A percentile compares a stretch with the other conserved stretches of the same genome.
phyloP scores from a whole-genome alignment of 2,888 invertebrate species.

The Muschampia plurimacula region DNA sequence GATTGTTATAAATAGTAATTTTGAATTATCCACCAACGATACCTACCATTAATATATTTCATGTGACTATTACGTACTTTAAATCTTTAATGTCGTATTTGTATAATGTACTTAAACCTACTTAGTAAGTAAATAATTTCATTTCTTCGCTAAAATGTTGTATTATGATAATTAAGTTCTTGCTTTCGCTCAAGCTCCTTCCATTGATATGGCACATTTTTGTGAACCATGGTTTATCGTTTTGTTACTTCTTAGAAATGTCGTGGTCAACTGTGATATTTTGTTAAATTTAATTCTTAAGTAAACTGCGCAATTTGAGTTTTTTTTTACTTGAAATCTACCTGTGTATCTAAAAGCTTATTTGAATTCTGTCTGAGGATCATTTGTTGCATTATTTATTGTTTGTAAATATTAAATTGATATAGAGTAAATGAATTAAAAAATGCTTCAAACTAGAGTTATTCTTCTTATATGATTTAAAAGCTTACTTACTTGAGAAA shows the following conservation, averaged over 20 bases:
- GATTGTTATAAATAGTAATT: slow-evolving; percentile 57
- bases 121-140: slow-evolving; percentile 63
- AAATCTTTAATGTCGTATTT: slow-evolving; percentile 76
- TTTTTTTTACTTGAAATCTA: slow-evolving; percentile 62
- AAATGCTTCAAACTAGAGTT: slow-evolving; percentile 63
- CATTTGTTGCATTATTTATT: slow-evolving; percentile 82
- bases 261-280: slow-evolving; percentile 86
- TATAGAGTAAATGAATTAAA: slow-evolving; percentile 63
- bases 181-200: slow-evolving; percentile 46
- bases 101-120: slow-evolving; percentile 82
- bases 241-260: slow-evolving; percentile 73
- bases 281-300: slow-evolving; percentile 83
- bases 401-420: slow-evolving; percentile 79
- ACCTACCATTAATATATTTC: slow-evolving; percentile 71
- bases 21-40: slow-evolving; percentile 57
- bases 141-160: slow-evolving; percentile 54
- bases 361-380: slow-evolving; percentile 64
- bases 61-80: slow-evolving; percentile 73
- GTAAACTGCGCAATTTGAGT: slow-evolving; percentile 65
- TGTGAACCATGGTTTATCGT: slow-evolving; percentile 50
- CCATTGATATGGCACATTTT: slow-evolving; percentile 52
- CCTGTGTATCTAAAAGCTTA: slow-evolving; percentile 60
- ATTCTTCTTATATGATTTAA: slow-evolving; percentile 51
- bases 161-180: slow-evolving; percentile 44
- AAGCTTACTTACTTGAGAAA: slow-evolving; percentile 52